Conservation (phyloP, 2,113 vertebrate genomes). For the Lepisosteus oculatus region DNA sequence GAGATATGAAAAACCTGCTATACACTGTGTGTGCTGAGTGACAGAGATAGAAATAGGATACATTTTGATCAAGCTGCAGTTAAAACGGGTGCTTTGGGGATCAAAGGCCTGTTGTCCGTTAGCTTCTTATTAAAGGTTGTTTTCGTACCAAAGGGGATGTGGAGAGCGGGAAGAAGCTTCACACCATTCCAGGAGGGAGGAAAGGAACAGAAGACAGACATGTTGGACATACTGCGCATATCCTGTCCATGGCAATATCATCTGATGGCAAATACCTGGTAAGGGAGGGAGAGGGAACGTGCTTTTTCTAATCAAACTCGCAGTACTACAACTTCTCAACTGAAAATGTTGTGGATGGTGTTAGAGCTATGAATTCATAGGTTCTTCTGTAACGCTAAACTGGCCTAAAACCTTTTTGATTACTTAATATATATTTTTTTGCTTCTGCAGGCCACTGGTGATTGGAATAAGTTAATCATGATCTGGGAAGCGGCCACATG, state of each 20-base stretch:
- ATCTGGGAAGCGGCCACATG: conserved; percentile 87
- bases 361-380: too few species aligned
- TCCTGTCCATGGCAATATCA: conserved; percentile 90
- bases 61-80: too few species aligned
- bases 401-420: too few species aligned
- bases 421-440: neutral
- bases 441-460: conserved; percentile 79
- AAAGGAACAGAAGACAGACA: conserved; percentile 73
- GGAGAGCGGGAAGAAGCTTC: conserved; percentile 80
- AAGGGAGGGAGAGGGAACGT: conserved; percentile 26
- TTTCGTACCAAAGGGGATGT: conserved; percentile 73
- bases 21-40: neutral
- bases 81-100: too few species aligned
- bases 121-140: too few species aligned
- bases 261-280: conserved; percentile 93
- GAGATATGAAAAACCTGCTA: too few species aligned
- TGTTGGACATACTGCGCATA: conserved; percentile 74
- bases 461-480: conserved; percentile 88
- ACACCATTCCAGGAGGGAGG: conserved; percentile 73
- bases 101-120: too few species aligned
- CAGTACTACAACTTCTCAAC: too few species aligned
- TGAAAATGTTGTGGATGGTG: too few species aligned
- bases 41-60: too few species aligned
- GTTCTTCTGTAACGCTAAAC: too few species aligned
- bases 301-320: neutral